These are phyloP conservation scores for Microcaecilia unicolor DNA, from an alignment of 2,797 vertebrate genomes.

Conservation along the genomic window DNA sequence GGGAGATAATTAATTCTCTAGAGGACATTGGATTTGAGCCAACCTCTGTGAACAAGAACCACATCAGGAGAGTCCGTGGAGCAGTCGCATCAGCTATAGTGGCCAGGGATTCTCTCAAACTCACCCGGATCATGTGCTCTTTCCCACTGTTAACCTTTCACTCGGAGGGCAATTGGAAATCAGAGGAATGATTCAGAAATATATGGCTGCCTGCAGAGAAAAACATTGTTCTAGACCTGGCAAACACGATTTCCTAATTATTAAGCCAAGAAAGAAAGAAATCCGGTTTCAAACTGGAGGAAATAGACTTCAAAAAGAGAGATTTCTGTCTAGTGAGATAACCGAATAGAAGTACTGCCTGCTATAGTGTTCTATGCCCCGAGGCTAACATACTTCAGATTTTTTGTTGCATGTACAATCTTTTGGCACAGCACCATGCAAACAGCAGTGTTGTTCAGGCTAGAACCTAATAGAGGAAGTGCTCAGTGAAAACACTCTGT, in stretches of 20 bases:
- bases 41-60: conserved; percentile 9
- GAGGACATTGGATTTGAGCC: conserved; percentile 26
- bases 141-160: conserved; percentile 40
- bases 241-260: conserved; percentile 27
- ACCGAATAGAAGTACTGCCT: too few species aligned
- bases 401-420: too few species aligned
- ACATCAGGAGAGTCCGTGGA: conserved; percentile 22
- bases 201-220: conserved; percentile 15
- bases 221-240: conserved; percentile 23
- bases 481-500: too few species aligned
- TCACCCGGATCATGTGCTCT: conserved; percentile 30
- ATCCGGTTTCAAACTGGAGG: too few species aligned
- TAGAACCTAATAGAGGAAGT: too few species aligned
- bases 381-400: too few species aligned
- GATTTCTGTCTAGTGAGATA: too few species aligned
- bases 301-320: too few species aligned
- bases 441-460: too few species aligned
- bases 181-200: too few species aligned
- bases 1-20: conserved; percentile 38
- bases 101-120: conserved; percentile 21
- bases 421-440: too few species aligned
- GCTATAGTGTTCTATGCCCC: too few species aligned
- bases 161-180: conserved; percentile 41
- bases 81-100: conserved; percentile 24
- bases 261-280: conserved; percentile 4